Percentiles rank a stretch among this genome's conserved stretches.
Conservation (phyloP, 1,140 invertebrate species). For the Steinernema khuongi region DNA sequence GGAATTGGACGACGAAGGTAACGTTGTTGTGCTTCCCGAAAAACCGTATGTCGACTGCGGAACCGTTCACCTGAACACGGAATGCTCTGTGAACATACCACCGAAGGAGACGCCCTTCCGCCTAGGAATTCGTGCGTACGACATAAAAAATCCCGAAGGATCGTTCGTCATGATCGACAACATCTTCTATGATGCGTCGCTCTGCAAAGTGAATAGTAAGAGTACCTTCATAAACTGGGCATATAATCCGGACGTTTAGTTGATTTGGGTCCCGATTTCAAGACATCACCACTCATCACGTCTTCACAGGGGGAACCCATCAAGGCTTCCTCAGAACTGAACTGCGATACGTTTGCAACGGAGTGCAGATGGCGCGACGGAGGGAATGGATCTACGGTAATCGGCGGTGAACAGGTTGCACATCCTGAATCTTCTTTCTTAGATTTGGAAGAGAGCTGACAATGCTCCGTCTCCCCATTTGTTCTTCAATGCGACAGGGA, state of each 20-base stretch:
- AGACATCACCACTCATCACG: constrained; percentile 40
- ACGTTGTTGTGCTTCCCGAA: constrained; percentile 43
- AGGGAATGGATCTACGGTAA: constrained; percentile 34
- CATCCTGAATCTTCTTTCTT: neutral
- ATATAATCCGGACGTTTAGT: too few relatives aligned
- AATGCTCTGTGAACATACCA: constrained; percentile 50
- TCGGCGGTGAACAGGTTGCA: neutral
- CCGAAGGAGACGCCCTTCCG: constrained; percentile 46
- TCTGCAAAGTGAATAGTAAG: constrained; percentile 54
- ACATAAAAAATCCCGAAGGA: constrained; percentile 50
- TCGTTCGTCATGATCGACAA: constrained; percentile 57
- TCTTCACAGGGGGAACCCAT: constrained; percentile 44
- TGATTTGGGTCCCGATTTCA: constrained; percentile 50
- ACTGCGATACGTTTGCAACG: constrained; percentile 50
- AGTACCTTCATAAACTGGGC: too few relatives aligned
- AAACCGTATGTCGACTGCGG: constrained; percentile 54
- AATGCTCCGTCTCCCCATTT: constrained; percentile 34
- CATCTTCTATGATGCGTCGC: constrained; percentile 50
- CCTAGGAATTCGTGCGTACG: constrained; percentile 50
- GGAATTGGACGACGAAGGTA: constrained; percentile 42
- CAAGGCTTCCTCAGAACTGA: constrained; percentile 39
- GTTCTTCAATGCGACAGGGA: constrained; percentile 55
- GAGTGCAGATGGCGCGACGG: constrained; percentile 53
- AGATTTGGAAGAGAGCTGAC: constrained; percentile 44
- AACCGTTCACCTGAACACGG: constrained; percentile 50